These are phyloP conservation scores for Psittacara wagleri DNA, from an alignment of 2,113 vertebrate species.

Conservation along the genomic window DNA sequence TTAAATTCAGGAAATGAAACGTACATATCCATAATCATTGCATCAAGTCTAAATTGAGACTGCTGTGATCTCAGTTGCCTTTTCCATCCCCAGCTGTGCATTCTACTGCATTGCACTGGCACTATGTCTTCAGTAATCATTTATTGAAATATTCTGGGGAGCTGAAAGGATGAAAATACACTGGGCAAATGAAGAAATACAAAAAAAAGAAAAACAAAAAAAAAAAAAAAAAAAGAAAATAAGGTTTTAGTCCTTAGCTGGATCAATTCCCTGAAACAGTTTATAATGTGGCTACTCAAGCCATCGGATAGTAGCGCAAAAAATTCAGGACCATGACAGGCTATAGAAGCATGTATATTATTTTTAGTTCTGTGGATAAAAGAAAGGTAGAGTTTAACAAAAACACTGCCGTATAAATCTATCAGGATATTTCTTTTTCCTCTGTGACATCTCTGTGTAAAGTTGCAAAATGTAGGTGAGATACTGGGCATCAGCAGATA, in stretches of 20 bases:
- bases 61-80: slow-evolving; percentile 33
- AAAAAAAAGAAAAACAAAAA: not conserved
- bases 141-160: not conserved
- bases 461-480: not conserved
- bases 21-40: slow-evolving; percentile 25
- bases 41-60: slow-evolving; percentile 30
- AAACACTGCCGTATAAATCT: not conserved
- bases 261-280: not conserved
- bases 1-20: slow-evolving; percentile 44
- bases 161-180: not conserved
- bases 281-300: not conserved
- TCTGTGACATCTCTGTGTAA: not conserved
- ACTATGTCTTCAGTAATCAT: not conserved
- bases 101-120: not conserved
- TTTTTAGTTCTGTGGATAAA: not conserved
- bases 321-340: not conserved
- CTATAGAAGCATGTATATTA: not conserved
- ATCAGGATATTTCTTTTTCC: not conserved
- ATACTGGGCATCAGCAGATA: not conserved
- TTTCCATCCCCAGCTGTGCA: not conserved
- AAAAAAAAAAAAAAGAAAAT: no score
- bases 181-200: not conserved
- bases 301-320: not conserved
- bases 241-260: not conserved
- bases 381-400: not conserved